phyloP scores from a whole-genome alignment of 2,797 vertebrate genomes.

The Neosilurus hyrtlii region DNA sequence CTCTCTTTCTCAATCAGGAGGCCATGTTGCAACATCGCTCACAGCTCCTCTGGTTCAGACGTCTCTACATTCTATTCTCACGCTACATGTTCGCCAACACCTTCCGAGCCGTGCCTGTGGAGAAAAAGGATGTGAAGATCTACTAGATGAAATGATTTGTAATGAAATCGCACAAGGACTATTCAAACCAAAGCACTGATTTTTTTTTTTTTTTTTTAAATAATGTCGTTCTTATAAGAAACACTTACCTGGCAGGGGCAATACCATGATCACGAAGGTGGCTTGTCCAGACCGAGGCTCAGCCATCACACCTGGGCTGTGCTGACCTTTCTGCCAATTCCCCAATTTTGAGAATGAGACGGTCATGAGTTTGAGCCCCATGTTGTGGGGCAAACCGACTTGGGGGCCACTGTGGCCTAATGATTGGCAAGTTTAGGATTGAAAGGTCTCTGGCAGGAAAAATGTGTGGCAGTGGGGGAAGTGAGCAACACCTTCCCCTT shows the following conservation, averaged over 20 bases:
- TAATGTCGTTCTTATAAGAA: neutral
- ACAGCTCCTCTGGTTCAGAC: constrained; percentile 93
- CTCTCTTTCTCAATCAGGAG: constrained; percentile 65
- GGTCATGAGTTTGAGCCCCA: too few relatives aligned
- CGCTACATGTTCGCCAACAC: constrained; percentile 93
- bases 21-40: constrained; percentile 89
- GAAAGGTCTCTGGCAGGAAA: too few relatives aligned
- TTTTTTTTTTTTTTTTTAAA: neutral
- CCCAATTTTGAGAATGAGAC: too few relatives aligned
- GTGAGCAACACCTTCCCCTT: too few relatives aligned
- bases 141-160: constrained; percentile 57
- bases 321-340: too few relatives aligned
- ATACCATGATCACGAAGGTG: too few relatives aligned
- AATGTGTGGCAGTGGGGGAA: too few relatives aligned
- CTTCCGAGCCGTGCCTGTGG: constrained; percentile 72
- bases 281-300: too few relatives aligned
- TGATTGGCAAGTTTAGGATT: too few relatives aligned
- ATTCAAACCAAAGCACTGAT: constrained; percentile 33
- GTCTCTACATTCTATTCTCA: constrained; percentile 82
- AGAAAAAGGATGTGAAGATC: constrained; percentile 68
- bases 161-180: neutral
- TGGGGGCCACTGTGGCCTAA: too few relatives aligned
- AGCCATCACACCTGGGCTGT: too few relatives aligned
- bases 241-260: neutral
- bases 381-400: too few relatives aligned